Evolutionary conservation across 2,888 invertebrate genomes (phyloP).

Genomic region (Bimastos eiseni): DNA sequence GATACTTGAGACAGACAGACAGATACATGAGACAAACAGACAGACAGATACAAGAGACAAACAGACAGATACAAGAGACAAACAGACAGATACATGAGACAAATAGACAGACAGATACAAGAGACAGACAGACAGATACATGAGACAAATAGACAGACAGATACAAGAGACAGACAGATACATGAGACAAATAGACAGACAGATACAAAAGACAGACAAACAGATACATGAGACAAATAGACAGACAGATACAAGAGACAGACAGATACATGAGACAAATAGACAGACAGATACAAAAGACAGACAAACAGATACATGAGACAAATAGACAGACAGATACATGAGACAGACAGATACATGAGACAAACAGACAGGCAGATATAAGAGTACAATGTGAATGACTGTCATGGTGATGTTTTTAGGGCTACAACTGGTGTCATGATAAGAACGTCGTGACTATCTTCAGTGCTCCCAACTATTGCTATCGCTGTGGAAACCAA

Average conservation of each 20-base stretch:
- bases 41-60: neutral
- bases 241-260: too few species aligned
- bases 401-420: neutral
- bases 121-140: too few species aligned
- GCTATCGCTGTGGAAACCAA: conserved; percentile 95
- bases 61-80: too few species aligned
- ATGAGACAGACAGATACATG: neutral
- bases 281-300: neutral
- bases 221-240: too few species aligned
- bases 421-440: conserved; percentile 81
- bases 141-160: too few species aligned
- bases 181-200: neutral
- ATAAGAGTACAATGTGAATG: neutral
- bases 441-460: conserved; percentile 99
- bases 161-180: neutral
- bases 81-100: neutral
- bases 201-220: too few species aligned
- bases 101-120: neutral
- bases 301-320: too few species aligned
- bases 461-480: conserved; percentile 72
- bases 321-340: too few species aligned
- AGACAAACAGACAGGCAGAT: too few species aligned
- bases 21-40: neutral
- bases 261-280: neutral
- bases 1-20: too few species aligned